phyloP scores from a whole-genome alignment of 2,888 invertebrate genomes.

The Slavum lentiscoides region DNA sequence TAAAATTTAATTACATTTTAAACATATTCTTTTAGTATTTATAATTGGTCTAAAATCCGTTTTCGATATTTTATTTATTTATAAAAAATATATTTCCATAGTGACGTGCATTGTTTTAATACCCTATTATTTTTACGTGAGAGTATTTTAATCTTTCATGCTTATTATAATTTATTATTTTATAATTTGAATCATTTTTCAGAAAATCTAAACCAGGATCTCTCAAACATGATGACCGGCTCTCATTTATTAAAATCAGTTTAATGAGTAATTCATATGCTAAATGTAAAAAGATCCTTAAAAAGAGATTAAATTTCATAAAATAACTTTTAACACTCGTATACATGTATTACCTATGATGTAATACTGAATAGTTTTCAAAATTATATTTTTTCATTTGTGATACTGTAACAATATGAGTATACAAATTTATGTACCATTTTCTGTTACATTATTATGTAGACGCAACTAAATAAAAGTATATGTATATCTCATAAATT shows the following conservation, averaged over 20 bases:
- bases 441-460: too few relatives aligned
- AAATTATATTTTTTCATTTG: too few relatives aligned
- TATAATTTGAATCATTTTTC: constrained; percentile 11
- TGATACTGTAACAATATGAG: too few relatives aligned
- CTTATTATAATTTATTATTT: constrained; percentile 4
- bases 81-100: not conserved
- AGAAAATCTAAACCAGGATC: not conserved
- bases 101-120: not conserved
- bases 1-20: not conserved
- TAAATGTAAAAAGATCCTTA: not conserved
- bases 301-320: not conserved
- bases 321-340: not conserved
- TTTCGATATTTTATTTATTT: constrained; percentile 19
- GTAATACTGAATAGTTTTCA: too few relatives aligned
- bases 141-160: constrained; percentile 7
- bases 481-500: too few relatives aligned
- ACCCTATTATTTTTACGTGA: constrained; percentile 12
- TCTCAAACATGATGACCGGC: not conserved
- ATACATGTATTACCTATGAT: not conserved
- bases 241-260: not conserved
- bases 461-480: too few relatives aligned
- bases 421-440: too few relatives aligned
- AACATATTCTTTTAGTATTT: not conserved
- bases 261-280: not conserved
- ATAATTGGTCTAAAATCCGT: not conserved